phyloP scores from a whole-genome alignment of 1,140 invertebrate genomes.

The Bombus turneri region DNA sequence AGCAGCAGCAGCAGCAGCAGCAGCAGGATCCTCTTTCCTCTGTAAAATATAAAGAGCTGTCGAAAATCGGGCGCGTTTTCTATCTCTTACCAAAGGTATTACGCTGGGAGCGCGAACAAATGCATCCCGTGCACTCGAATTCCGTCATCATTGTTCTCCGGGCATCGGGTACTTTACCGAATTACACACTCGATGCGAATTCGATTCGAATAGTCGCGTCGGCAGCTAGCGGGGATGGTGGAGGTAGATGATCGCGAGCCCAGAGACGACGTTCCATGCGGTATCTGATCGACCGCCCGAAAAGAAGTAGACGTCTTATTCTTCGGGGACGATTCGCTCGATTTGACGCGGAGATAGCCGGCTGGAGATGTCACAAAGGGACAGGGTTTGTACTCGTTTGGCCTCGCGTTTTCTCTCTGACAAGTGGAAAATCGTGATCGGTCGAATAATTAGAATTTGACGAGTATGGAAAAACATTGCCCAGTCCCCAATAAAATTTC shows the following conservation, averaged over 20 bases:
- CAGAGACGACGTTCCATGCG: conserved; percentile 54
- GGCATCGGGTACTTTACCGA: conserved; percentile 24
- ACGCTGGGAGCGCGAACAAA: conserved; percentile 20
- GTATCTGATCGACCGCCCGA: conserved; percentile 62
- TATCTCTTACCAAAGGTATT: conserved; percentile 12
- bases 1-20: too few relatives aligned
- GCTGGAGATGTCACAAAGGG: conserved; percentile 60
- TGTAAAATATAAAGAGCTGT: neutral
- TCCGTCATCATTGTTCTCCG: conserved; percentile 35
- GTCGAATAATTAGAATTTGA: neutral
- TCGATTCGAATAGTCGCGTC: conserved; percentile 41
- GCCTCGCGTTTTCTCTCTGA: conserved; percentile 20
- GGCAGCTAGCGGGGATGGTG: neutral
- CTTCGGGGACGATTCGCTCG: conserved; percentile 57
- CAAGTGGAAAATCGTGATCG: neutral
- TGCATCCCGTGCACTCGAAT: conserved; percentile 5
- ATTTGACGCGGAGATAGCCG: conserved; percentile 62
- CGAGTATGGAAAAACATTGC: neutral
- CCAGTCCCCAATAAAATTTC: neutral
- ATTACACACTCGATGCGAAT: conserved; percentile 57
- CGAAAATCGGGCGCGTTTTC: neutral
- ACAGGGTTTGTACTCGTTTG: conserved; percentile 50
- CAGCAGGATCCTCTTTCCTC: neutral
- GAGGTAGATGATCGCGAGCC: conserved; percentile 29
- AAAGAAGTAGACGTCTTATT: conserved; percentile 64